A percentile compares a stretch with the other conserved stretches of the same genome.
Conservation (phyloP, 2,113 vertebrate genomes). For the Mandrillus leucophaeus region DNA sequence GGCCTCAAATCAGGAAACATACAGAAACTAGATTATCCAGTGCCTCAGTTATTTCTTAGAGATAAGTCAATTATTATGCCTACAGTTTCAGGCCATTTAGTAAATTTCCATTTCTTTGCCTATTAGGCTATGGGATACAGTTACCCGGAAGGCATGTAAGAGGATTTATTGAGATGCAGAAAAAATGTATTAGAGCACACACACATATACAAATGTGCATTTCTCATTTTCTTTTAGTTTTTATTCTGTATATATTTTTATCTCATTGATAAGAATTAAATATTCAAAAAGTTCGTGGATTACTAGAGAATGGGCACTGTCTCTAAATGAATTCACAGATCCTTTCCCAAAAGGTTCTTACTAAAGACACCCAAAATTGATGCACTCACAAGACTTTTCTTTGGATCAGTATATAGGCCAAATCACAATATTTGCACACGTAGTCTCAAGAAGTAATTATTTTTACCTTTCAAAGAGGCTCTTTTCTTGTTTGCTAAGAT, state of each 20-base stretch:
- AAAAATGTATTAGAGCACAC: background rate
- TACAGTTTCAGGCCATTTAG: background rate
- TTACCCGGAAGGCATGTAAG: background rate
- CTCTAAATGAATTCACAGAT: background rate
- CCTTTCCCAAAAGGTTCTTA: background rate
- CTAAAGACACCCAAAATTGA: background rate
- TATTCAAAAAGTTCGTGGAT: background rate
- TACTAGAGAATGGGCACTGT: background rate
- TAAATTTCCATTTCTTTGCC: background rate
- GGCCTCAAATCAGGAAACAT: background rate
- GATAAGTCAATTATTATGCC: background rate
- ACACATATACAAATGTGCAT: background rate
- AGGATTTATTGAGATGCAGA: background rate
- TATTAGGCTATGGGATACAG: background rate
- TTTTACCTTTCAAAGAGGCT: slow-evolving; percentile 74
- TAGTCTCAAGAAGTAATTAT: background rate
- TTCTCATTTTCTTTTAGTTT: background rate
- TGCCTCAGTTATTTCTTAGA: background rate
- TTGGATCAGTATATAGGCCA: background rate
- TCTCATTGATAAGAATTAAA: background rate
- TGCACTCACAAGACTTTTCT: background rate
- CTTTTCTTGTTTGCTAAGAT: slow-evolving; percentile 60
- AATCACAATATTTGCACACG: background rate
- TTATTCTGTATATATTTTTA: background rate
- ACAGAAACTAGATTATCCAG: background rate